Conservation (phyloP, 2,888 invertebrate genomes). For the Aspidiotus rigidus region DNA sequence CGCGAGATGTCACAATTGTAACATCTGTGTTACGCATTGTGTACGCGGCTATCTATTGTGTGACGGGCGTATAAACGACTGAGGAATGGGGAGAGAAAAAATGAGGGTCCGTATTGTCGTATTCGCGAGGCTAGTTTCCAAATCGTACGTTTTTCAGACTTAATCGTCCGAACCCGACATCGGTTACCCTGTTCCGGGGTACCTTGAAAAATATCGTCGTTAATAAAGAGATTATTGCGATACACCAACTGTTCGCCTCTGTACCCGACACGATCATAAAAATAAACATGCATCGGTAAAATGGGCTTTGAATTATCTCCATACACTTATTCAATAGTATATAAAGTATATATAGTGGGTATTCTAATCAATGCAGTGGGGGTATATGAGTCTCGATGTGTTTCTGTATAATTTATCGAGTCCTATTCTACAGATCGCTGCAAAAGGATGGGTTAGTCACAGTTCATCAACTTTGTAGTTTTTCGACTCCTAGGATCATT, state of each 20-base stretch:
- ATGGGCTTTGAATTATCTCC: slow-evolving; percentile 2
- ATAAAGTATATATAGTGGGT: too few species aligned
- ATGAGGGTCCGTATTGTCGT: slow-evolving; percentile 6
- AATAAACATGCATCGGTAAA: not conserved
- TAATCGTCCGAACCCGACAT: slow-evolving; percentile 29
- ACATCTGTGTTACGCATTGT: slow-evolving; percentile 27
- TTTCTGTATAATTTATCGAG: too few species aligned
- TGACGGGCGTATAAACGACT: not conserved
- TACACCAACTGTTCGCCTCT: slow-evolving; percentile 24
- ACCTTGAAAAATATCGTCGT: slow-evolving; percentile 15
- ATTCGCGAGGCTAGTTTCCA: slow-evolving; percentile 13
- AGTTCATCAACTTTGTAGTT: too few species aligned
- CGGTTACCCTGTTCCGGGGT: slow-evolving; percentile 12
- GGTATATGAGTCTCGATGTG: too few species aligned
- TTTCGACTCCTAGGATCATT: too few species aligned
- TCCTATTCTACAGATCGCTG: too few species aligned
- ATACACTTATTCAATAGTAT: too few species aligned
- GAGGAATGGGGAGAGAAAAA: slow-evolving; percentile 1
- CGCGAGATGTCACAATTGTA: slow-evolving; percentile 28
- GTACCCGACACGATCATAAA: not conserved
- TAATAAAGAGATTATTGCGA: slow-evolving; percentile 27
- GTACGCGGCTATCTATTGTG: slow-evolving; percentile 26
- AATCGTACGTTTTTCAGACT: slow-evolving; percentile 19
- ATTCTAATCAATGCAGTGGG: too few species aligned
- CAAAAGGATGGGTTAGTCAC: too few species aligned